These are phyloP conservation scores for Acromyrmex echinatior DNA, from an alignment of 1,140 invertebrate species.

Conservation along the genomic window DNA sequence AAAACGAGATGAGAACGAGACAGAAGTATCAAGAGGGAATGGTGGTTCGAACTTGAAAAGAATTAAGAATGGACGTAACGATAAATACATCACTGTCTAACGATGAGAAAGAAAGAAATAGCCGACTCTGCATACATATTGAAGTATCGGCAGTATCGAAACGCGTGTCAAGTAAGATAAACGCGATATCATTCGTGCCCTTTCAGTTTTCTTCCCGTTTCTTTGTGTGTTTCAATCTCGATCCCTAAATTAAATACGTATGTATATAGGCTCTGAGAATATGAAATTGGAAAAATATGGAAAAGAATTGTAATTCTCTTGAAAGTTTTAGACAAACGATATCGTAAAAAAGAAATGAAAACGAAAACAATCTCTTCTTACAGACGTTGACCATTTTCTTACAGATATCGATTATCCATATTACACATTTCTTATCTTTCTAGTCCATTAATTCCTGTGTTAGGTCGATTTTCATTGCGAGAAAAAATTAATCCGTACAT, in stretches of 20 bases:
- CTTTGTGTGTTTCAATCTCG: neutral
- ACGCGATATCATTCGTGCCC: slow-evolving; percentile 35
- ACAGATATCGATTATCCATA: slow-evolving; percentile 14
- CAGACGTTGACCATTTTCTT: slow-evolving; percentile 26
- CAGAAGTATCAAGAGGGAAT: neutral
- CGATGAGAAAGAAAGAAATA: slow-evolving; percentile 46
- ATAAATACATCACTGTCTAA: slow-evolving; percentile 61
- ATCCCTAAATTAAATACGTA: slow-evolving; percentile 15
- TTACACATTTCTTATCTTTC: slow-evolving; percentile 38
- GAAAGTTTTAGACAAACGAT: neutral
- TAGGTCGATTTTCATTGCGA: slow-evolving; percentile 26
- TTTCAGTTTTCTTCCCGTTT: neutral
- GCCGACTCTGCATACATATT: slow-evolving; percentile 53
- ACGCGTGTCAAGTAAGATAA: slow-evolving; percentile 40
- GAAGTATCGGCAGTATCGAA: slow-evolving; percentile 28
- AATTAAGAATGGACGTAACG: slow-evolving; percentile 60
- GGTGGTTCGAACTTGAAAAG: slow-evolving; percentile 36
- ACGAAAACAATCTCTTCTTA: neutral
- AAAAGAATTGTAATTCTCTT: neutral
- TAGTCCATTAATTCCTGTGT: slow-evolving; percentile 37
- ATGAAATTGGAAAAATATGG: neutral
- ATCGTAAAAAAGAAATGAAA: slow-evolving; percentile 4
- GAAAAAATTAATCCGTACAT: slow-evolving; percentile 47
- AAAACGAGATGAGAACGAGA: slow-evolving; percentile 36
- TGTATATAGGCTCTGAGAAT: neutral